Evolutionary conservation across 2,797 vertebrate genomes (phyloP).

Genomic region (Catharus ustulatus): DNA sequence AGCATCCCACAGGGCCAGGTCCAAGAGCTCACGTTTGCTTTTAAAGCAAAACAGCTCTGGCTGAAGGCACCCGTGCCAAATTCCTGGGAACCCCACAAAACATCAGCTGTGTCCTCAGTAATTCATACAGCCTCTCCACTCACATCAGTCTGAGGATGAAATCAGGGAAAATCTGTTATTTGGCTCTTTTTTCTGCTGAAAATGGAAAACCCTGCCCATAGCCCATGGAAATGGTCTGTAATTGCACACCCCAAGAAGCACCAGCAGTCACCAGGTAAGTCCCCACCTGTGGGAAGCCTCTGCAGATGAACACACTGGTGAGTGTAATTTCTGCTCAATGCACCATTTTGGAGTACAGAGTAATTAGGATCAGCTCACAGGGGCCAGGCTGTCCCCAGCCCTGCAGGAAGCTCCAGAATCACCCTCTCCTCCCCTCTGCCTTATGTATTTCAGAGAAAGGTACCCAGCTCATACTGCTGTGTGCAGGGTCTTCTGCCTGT

Average conservation of each 20-base stretch:
- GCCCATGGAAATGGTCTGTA: background rate
- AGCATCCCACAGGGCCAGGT: background rate
- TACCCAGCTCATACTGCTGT: background rate
- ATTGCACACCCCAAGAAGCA: fast-evolving
- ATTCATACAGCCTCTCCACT: background rate
- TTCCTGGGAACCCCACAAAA: background rate
- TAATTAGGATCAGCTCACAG: fast-evolving
- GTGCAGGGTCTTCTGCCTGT: background rate
- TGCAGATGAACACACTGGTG: background rate
- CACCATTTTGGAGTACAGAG: fast-evolving
- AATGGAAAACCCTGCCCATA: background rate
- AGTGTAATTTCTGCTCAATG: background rate
- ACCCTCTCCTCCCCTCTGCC: background rate
- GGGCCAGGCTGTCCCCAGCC: background rate
- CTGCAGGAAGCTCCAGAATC: background rate
- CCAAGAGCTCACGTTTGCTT: background rate
- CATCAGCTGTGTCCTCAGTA: background rate
- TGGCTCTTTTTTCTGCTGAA: background rate
- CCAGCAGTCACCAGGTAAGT: too few species aligned
- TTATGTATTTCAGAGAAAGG: background rate
- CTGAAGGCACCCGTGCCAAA: fast-evolving
- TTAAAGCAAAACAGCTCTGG: background rate
- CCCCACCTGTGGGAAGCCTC: background rate
- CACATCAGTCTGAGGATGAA: background rate
- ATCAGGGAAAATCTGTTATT: background rate